A percentile compares a stretch with the other conserved stretches of the same genome.
Evolutionary conservation across 1,140 invertebrate species (phyloP).

Genomic region (Neelides sp.): DNA sequence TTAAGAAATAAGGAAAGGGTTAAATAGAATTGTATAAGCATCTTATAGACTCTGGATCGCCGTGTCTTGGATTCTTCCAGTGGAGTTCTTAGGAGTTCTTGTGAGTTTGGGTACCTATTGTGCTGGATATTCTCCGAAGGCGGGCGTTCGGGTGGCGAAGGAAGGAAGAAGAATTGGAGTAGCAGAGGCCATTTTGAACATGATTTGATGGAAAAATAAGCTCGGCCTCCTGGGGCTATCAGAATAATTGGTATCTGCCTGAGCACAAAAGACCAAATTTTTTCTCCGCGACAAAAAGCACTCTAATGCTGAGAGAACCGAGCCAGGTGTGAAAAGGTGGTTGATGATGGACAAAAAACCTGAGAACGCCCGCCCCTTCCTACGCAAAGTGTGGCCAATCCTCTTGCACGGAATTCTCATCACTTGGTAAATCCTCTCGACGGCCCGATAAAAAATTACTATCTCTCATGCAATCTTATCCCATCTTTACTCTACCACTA

Average conservation of each 20-base stretch:
- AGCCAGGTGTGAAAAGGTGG: slow-evolving; percentile 25
- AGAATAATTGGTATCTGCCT: slow-evolving; percentile 31
- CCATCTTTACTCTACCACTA: neutral
- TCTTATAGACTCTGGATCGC: too few relatives aligned
- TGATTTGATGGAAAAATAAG: slow-evolving; percentile 28
- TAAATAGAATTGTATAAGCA: too few relatives aligned
- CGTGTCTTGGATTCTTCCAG: too few relatives aligned
- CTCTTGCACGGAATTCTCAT: too few relatives aligned
- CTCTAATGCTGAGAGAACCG: slow-evolving; percentile 12
- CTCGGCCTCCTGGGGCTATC: slow-evolving; percentile 29
- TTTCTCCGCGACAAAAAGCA: slow-evolving; percentile 24
- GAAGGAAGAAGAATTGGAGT: slow-evolving; percentile 5
- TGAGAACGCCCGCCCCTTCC: slow-evolving; percentile 14
- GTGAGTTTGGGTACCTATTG: too few relatives aligned
- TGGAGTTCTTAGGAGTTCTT: too few relatives aligned
- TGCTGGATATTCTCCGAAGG: too few relatives aligned
- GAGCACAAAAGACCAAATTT: slow-evolving; percentile 21
- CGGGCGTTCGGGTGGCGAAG: slow-evolving; percentile 1
- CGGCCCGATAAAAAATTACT: slow-evolving; percentile 11
- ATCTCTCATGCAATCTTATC: slow-evolving; percentile 9
- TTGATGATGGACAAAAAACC: slow-evolving; percentile 5
- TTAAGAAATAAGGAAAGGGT: too few relatives aligned
- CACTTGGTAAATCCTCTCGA: too few relatives aligned
- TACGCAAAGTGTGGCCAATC: slow-evolving; percentile 17
- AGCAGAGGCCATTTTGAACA: slow-evolving; percentile 27